Percentiles rank a stretch among this genome's conserved stretches.
These are phyloP conservation scores for Laothoe populi DNA, from an alignment of 2,888 invertebrate species.

Conservation along the genomic window DNA sequence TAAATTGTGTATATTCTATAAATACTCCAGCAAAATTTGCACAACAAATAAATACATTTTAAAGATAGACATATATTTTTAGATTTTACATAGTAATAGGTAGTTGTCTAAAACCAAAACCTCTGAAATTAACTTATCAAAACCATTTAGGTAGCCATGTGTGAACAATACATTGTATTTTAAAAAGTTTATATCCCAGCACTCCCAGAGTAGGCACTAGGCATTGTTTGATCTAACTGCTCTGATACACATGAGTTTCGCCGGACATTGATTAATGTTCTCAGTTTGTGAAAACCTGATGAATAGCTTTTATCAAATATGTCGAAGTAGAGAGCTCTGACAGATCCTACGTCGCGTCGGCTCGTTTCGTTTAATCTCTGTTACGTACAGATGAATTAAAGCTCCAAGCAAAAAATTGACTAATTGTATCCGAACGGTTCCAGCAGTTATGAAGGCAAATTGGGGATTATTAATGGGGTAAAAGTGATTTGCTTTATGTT, in stretches of 20 bases:
- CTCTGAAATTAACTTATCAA: no score
- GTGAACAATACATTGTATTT: no score
- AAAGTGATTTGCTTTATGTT: neutral
- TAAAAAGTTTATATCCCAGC: neutral
- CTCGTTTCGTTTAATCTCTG: conserved; percentile 18
- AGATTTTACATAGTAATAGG: no score
- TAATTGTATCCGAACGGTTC: conserved; percentile 7
- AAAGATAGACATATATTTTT: no score
- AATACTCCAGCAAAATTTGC: no score
- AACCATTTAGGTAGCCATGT: no score
- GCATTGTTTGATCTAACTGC: neutral
- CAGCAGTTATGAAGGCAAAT: conserved; percentile 14
- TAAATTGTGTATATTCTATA: no score
- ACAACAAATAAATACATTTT: no score
- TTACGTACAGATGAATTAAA: conserved; percentile 19
- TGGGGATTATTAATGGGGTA: conserved; percentile 12
- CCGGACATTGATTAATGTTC: conserved; percentile 55
- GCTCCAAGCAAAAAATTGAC: conserved; percentile 16
- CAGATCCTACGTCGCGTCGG: conserved; percentile 36
- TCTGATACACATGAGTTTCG: conserved; percentile 6
- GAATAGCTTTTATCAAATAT: conserved; percentile 52
- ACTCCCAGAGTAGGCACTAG: neutral
- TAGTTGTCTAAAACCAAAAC: no score
- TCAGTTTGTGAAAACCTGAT: conserved; percentile 41
- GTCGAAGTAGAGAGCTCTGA: conserved; percentile 31